Evolutionary conservation across 2,113 vertebrate genomes (phyloP).

Genomic region (Anolis sagrei): DNA sequence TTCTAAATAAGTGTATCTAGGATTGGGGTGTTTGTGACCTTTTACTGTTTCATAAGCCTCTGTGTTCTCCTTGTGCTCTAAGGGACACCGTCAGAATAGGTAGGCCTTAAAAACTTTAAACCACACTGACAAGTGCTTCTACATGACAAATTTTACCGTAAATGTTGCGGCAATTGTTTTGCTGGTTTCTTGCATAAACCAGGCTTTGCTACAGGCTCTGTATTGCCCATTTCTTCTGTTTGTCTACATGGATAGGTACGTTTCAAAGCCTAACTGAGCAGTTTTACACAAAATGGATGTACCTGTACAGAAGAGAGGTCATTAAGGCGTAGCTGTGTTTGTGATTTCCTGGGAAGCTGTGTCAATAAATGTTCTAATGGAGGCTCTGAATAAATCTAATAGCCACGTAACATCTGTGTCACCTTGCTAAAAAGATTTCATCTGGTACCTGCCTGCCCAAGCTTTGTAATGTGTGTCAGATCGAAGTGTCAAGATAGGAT

Average conservation of each 20-base stretch:
- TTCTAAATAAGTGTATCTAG: slow-evolving; percentile 54
- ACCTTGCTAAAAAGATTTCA: slow-evolving; percentile 36
- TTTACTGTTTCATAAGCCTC: slow-evolving; percentile 64
- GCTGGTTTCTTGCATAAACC: slow-evolving; percentile 50
- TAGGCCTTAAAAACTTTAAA: slow-evolving; percentile 70
- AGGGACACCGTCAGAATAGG: slow-evolving; percentile 70
- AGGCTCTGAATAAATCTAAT: slow-evolving; percentile 14
- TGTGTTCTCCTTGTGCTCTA: slow-evolving; percentile 62
- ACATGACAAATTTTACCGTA: slow-evolving; percentile 60
- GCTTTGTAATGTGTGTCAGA: slow-evolving; percentile 24
- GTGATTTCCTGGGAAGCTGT: slow-evolving; percentile 2
- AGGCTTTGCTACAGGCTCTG: slow-evolving; percentile 67
- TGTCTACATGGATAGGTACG: slow-evolving; percentile 59
- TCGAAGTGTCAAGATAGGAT: not conserved
- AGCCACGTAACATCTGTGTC: slow-evolving; percentile 6
- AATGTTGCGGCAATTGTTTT: slow-evolving; percentile 64
- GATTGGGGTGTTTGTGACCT: slow-evolving; percentile 51
- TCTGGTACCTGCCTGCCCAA: not conserved
- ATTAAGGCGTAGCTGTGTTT: not conserved
- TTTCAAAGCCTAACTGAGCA: slow-evolving; percentile 62
- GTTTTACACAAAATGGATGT: slow-evolving; percentile 55
- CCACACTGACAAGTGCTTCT: slow-evolving; percentile 67
- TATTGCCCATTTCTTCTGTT: slow-evolving; percentile 36
- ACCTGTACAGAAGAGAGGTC: not conserved
- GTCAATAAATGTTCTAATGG: not conserved